Evolutionary conservation across 2,113 vertebrate species (phyloP), one percentile per base, ranked within the genome.

Genomic region (Pristiophorus japonicus): DNA sequence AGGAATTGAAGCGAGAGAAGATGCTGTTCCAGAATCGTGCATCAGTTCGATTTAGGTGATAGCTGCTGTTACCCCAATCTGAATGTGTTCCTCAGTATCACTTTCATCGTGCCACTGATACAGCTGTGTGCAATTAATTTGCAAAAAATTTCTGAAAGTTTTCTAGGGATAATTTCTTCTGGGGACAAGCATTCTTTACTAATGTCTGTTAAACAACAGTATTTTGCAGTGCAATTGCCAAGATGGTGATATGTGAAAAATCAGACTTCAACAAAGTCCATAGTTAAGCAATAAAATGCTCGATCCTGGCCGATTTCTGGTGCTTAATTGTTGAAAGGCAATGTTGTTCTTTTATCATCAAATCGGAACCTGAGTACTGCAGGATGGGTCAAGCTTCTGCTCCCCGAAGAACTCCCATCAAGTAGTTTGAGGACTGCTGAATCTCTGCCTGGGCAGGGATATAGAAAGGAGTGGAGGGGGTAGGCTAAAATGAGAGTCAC

Each of bases 11-110:
- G 93, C 97, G 95, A 63, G 97, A 98, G 96, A 97, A 96, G 96
- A 96, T 96, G 88, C 96, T 98, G 75, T 98, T 98, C 96, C 97
- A 97, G 96, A 99, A 98, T 96, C 96, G 96, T 95, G 98, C 97
- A 27, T 96, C 96, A 22, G 84, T 99, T 22, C 95, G 96, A 66
- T 97, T 98, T 96, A 98, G 98, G 98, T 98, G 95, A 59, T 59
- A 51, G 20, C 24, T 42, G 73, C 18, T 12, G 55, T 63, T 16
- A n/a, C 62, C n/a, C 20, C 18, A 90, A 65, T 63, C n/a, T 38
- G 88, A 18, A 59, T 34, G 2, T 12, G 55, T 63, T 12, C 55
- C 90, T 55, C 51, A n/a, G 18, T 92, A 62, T 63, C 30, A 62
- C 62, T 75, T 73, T 47, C 1, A 34, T 45, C 34, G 2, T 63